These are phyloP conservation scores for Parnassius orleans DNA, from an alignment of 2,888 invertebrate genomes.

Conservation along the genomic window DNA sequence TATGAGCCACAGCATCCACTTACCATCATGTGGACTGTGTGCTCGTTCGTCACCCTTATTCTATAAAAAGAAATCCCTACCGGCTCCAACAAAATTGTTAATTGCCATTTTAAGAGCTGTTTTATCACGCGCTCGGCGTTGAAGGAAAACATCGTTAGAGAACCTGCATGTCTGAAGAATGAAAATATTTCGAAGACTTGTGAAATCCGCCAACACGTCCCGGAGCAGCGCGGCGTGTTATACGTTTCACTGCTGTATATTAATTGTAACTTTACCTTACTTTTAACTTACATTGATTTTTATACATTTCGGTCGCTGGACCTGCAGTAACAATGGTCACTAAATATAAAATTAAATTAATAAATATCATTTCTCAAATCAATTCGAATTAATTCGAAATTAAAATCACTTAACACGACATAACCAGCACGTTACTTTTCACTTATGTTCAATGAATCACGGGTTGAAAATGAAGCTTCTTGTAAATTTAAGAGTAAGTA, in stretches of 20 bases:
- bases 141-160: no score
- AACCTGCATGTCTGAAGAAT: no score
- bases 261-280: not conserved
- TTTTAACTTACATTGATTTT: slow-evolving; percentile 38
- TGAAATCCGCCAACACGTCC: no score
- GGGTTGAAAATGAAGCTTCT: slow-evolving; percentile 16
- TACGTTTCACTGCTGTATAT: not conserved
- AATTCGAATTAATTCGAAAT: not conserved
- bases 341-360: slow-evolving; percentile 22
- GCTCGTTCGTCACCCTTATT: no score
- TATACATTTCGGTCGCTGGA: slow-evolving; percentile 34
- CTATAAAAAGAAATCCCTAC: no score
- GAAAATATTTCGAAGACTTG: no score
- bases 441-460: not conserved
- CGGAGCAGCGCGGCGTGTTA: not conserved
- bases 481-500: slow-evolving; percentile 8
- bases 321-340: slow-evolving; percentile 24
- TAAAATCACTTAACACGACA: slow-evolving; percentile 16
- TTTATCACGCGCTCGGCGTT: no score
- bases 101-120: no score
- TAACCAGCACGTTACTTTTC: slow-evolving; percentile 2
- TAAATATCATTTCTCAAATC: slow-evolving; percentile 12
- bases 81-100: no score
- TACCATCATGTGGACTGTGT: no score
- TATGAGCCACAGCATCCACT: not conserved